A percentile compares a stretch with the other conserved stretches of the same genome.
These are phyloP conservation scores for Acleris sparsana DNA, from an alignment of 2,888 invertebrate genomes.

Conservation along the genomic window DNA sequence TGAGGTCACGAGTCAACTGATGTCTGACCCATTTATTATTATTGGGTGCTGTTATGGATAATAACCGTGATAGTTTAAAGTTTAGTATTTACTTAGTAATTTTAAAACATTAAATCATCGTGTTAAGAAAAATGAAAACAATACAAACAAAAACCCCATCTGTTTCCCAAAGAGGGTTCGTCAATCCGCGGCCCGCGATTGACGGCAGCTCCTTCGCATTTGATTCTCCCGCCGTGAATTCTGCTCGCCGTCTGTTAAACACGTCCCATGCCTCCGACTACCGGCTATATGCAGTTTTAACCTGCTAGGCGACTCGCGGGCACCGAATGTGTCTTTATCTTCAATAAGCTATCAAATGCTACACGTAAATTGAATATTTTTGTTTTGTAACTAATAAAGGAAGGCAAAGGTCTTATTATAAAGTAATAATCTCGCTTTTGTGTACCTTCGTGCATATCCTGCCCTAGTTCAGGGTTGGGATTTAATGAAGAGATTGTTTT, in stretches of 20 bases:
- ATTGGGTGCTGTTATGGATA: too few species aligned
- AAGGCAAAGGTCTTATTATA: not conserved
- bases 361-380: conserved; percentile 25
- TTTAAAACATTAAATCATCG: too few species aligned
- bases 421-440: not conserved
- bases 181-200: conserved; percentile 2
- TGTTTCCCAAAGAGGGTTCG: not conserved
- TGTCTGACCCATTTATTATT: too few species aligned
- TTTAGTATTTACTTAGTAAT: too few species aligned
- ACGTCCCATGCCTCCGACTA: too few species aligned
- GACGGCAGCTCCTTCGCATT: conserved; percentile 26
- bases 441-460: not conserved
- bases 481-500: not conserved
- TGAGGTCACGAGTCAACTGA: too few species aligned
- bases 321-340: not conserved
- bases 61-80: too few species aligned
- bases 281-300: too few species aligned
- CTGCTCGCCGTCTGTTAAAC: too few species aligned
- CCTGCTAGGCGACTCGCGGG: too few species aligned
- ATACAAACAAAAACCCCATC: not conserved
- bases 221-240: conserved; percentile 31
- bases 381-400: conserved; percentile 20
- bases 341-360: conserved; percentile 26
- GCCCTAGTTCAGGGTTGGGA: not conserved
- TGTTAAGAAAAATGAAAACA: too few species aligned